These are phyloP conservation scores for Lathamus discolor DNA, from an alignment of 2,113 vertebrate genomes.

Conservation along the genomic window DNA sequence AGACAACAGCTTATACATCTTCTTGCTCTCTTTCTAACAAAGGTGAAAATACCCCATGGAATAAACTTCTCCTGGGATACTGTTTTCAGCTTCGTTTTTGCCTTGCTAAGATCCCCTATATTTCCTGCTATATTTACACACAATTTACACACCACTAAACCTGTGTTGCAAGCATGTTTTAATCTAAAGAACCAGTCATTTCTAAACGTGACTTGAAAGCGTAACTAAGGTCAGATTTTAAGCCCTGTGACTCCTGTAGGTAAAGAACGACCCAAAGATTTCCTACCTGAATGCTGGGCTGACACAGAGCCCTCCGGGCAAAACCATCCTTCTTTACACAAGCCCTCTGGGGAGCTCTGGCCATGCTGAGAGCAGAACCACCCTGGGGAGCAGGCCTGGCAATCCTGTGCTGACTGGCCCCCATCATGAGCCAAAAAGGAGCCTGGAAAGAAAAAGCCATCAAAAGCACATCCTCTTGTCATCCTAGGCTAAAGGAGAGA, in stretches of 20 bases:
- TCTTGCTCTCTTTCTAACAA: neutral
- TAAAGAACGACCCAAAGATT: neutral
- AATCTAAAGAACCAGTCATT: neutral
- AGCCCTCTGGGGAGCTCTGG: slow-evolving; percentile 73
- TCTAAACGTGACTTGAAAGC: neutral
- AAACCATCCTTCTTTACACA: slow-evolving; percentile 85
- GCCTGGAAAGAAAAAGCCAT: slow-evolving; percentile 62
- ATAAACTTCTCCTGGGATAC: neutral
- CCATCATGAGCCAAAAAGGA: slow-evolving; percentile 76
- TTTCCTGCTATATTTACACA: neutral
- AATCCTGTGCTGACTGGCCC: slow-evolving; percentile 73
- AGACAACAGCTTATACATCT: neutral
- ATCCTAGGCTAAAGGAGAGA: neutral
- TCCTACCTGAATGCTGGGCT: slow-evolving; percentile 78
- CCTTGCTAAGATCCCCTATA: neutral
- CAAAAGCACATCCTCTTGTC: neutral
- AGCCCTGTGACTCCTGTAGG: neutral
- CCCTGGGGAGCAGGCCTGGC: slow-evolving; percentile 80
- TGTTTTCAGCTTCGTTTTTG: neutral
- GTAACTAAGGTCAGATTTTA: neutral
- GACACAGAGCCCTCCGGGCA: slow-evolving; percentile 82
- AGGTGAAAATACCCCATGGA: neutral
- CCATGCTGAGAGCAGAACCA: slow-evolving; percentile 84
- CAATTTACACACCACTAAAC: neutral
- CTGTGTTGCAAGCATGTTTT: neutral